phyloP scores from a whole-genome alignment of 1,140 invertebrate genomes.

The Brachionus rubens region DNA sequence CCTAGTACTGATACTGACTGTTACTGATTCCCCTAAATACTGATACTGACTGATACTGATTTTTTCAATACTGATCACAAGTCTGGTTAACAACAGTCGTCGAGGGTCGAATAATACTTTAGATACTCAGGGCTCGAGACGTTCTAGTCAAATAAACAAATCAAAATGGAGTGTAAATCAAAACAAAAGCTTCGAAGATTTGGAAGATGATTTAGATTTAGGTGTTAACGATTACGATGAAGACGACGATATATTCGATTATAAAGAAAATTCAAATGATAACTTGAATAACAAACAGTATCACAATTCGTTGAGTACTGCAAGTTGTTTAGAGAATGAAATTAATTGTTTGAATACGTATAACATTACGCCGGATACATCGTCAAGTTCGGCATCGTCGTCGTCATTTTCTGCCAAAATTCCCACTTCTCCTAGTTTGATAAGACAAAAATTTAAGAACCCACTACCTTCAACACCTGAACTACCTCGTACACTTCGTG shows the following conservation, averaged over 20 bases:
- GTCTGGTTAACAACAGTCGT: neutral
- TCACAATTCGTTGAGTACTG: slow-evolving; percentile 27
- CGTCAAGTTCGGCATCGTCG: slow-evolving; percentile 6
- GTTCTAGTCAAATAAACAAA: neutral
- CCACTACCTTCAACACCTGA: neutral
- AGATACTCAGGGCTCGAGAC: neutral
- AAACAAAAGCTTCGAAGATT: neutral
- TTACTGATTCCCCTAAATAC: too few species aligned
- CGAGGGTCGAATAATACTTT: neutral
- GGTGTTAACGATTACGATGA: slow-evolving; percentile 29
- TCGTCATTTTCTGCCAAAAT: neutral
- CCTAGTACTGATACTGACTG: too few species aligned
- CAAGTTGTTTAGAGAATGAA: slow-evolving; percentile 24
- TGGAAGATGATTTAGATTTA: slow-evolving; percentile 27
- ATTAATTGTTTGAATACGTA: slow-evolving; percentile 11
- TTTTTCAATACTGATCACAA: too few species aligned
- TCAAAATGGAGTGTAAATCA: neutral
- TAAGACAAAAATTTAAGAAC: neutral
- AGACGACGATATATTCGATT: slow-evolving; percentile 41
- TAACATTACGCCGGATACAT: slow-evolving; percentile 34
- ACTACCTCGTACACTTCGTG: neutral
- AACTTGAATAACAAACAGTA: slow-evolving; percentile 31
- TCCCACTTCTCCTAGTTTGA: neutral
- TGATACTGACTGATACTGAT: too few species aligned
- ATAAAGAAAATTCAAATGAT: neutral